phyloP scores from a whole-genome alignment of 2,797 vertebrate species.

The Protosalanx chinensis region DNA sequence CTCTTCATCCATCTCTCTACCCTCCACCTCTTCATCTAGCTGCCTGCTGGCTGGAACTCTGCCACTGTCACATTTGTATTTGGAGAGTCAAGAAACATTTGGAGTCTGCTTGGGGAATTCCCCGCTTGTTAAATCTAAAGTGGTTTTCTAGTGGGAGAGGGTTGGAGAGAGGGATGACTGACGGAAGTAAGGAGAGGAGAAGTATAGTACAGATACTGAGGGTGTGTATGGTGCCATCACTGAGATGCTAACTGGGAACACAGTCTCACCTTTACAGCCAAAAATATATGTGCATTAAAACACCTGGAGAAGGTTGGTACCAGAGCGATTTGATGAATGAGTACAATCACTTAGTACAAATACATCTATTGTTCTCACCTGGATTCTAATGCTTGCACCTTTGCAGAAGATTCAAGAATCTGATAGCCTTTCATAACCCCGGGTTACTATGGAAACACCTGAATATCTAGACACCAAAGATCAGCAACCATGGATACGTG shows the following conservation, averaged over 20 bases:
- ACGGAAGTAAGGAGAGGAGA: background rate
- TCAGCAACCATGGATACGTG: background rate
- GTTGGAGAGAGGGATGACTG: background rate
- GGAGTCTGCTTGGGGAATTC: background rate
- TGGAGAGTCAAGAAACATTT: background rate
- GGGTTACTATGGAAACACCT: background rate
- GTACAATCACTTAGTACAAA: background rate
- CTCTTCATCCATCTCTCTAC: too few species aligned
- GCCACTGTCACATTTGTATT: background rate
- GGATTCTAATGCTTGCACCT: background rate
- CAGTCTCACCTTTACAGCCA: background rate
- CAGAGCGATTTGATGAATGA: background rate
- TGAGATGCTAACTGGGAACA: background rate
- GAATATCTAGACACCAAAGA: background rate
- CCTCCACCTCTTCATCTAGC: background rate
- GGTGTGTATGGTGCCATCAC: background rate
- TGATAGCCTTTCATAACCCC: too few species aligned
- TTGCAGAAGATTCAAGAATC: background rate
- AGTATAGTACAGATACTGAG: background rate
- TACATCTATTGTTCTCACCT: background rate
- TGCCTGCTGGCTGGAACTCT: conserved; percentile 3
- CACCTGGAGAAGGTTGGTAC: background rate
- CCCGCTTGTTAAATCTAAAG: background rate
- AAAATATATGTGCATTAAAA: background rate
- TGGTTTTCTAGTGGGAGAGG: background rate